Percentiles rank a stretch among this genome's conserved stretches.
Evolutionary conservation across 2,113 vertebrate species (phyloP).

Genomic region (Cryptomyrus ogoouensis): DNA sequence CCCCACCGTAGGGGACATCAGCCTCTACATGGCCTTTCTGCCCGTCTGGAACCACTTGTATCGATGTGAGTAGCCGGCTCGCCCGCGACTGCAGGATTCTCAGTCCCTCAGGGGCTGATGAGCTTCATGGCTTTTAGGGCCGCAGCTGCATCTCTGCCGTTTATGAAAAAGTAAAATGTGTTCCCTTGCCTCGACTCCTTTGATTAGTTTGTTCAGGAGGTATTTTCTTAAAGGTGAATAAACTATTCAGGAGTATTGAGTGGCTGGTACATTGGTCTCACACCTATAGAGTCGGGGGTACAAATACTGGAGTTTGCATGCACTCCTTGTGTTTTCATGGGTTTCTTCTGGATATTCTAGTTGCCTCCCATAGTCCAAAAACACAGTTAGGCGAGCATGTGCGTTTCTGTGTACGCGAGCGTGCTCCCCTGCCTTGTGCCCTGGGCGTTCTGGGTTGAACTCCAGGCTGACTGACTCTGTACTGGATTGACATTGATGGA

Average conservation of each 20-base stretch:
- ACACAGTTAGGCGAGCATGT: not conserved
- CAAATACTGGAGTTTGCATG: not conserved
- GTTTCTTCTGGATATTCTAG: not conserved
- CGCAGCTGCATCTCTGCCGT: not conserved
- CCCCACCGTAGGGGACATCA: slow-evolving; percentile 86
- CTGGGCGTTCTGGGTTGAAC: not conserved
- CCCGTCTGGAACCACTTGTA: slow-evolving; percentile 90
- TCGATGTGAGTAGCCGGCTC: slow-evolving; percentile 60
- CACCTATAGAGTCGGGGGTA: not conserved
- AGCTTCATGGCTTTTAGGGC: not conserved
- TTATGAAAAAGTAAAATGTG: not conserved
- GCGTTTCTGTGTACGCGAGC: too few species aligned
- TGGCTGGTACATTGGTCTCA: not conserved
- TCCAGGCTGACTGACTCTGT: not conserved
- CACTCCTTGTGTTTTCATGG: not conserved
- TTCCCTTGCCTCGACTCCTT: too few species aligned
- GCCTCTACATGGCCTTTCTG: slow-evolving; percentile 91
- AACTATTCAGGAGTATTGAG: not conserved
- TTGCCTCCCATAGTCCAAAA: not conserved
- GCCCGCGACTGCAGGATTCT: not conserved
- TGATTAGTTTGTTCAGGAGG: not conserved
- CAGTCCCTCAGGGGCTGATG: not conserved
- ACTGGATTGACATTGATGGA: not conserved
- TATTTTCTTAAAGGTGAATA: not conserved
- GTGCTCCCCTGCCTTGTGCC: not conserved